These are phyloP conservation scores for Platyrinchus mystaceus DNA, from an alignment of 2,797 vertebrate genomes.

Conservation along the genomic window DNA sequence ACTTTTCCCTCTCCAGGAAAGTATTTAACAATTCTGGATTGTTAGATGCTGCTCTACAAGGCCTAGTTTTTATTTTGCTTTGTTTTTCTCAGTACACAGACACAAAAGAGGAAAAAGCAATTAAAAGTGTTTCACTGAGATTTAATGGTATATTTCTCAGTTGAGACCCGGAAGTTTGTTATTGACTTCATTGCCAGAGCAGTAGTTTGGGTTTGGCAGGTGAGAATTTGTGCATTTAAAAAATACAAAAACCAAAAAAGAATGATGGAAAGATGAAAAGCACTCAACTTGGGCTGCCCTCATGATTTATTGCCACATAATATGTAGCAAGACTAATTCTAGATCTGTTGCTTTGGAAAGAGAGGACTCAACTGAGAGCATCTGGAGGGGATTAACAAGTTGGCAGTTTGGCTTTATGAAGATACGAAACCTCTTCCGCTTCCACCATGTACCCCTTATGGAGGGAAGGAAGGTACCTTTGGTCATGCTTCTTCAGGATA, in stretches of 20 bases:
- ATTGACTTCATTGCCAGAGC: background rate
- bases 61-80: background rate
- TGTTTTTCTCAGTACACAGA: background rate
- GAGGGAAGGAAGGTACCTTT: background rate
- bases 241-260: background rate
- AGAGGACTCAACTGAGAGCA: background rate
- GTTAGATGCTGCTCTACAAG: background rate
- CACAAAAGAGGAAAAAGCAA: background rate
- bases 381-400: background rate
- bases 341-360: background rate
- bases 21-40: background rate
- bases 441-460: fast-evolving
- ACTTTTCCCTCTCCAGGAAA: background rate
- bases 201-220: background rate
- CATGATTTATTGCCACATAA: background rate
- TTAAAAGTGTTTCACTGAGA: background rate
- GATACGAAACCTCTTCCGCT: background rate
- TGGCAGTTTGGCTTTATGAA: background rate
- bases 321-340: background rate
- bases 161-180: background rate
- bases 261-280: background rate
- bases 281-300: background rate
- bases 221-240: background rate
- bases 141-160: background rate
- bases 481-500: background rate